Evolutionary conservation across 1,140 invertebrate species (phyloP).

Genomic region (Scaptomyza montana): DNA sequence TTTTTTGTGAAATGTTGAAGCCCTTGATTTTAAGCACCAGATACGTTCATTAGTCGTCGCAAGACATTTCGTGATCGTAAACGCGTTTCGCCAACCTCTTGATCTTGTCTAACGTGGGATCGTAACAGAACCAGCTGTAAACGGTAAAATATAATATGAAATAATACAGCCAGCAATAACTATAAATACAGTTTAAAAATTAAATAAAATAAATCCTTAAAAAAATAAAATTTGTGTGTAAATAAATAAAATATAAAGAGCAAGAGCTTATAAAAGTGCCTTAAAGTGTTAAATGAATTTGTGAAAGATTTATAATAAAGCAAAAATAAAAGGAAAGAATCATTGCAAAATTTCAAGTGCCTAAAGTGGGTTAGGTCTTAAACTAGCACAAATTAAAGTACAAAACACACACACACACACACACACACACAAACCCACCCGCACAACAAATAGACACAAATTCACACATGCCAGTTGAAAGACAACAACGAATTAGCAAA

Average conservation of each 20-base stretch:
- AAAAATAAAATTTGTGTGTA: neutral
- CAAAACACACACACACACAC: constrained; percentile 29
- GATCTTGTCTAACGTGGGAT: constrained; percentile 21
- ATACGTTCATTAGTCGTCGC: constrained; percentile 70
- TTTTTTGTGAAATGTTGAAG: constrained; percentile 67
- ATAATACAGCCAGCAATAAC: neutral
- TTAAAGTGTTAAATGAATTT: neutral
- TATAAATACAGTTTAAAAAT: neutral
- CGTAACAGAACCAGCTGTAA: constrained; percentile 11
- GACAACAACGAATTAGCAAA: constrained; percentile 53
- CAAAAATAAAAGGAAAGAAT: constrained; percentile 29
- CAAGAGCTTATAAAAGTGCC: neutral
- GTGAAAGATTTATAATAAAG: constrained; percentile 6
- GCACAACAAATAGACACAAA: constrained; percentile 71
- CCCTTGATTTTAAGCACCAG: constrained; percentile 74
- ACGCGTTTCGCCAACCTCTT: constrained; percentile 50
- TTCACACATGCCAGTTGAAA: constrained; percentile 68
- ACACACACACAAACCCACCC: constrained; percentile 51
- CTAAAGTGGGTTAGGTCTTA: constrained; percentile 75
- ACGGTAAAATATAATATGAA: constrained; percentile 16
- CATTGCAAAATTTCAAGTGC: constrained; percentile 41
- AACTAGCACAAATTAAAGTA: constrained; percentile 58
- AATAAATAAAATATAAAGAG: constrained; percentile 7
- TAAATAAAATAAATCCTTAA: constrained; percentile 29
- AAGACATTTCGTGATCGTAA: constrained; percentile 59